Conservation (phyloP, 92 coral and sea anemone species). For the Chrysogorgia sp. region DNA sequence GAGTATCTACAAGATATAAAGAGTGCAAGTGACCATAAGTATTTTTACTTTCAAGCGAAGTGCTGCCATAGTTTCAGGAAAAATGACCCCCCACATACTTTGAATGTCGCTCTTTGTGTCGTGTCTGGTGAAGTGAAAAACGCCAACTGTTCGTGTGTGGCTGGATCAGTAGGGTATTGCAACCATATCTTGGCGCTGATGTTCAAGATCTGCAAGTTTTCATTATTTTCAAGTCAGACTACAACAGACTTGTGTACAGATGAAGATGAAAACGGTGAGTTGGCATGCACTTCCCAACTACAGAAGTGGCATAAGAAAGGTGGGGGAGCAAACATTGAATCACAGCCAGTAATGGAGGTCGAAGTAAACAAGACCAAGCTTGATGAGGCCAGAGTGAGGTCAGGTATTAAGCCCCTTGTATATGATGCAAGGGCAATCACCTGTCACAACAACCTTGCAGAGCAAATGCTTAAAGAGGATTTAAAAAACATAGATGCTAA, state of each 20-base stretch:
- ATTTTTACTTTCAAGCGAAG: slow-evolving; percentile 49
- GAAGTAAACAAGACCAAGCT: slow-evolving; percentile 44
- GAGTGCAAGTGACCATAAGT: slow-evolving; percentile 47
- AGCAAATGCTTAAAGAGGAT: slow-evolving; percentile 37
- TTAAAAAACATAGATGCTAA: slow-evolving; percentile 49
- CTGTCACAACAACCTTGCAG: no score
- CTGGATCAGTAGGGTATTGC: slow-evolving; percentile 61
- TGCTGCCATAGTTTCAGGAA: slow-evolving; percentile 68
- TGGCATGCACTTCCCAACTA: slow-evolving; percentile 65
- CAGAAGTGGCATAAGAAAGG: slow-evolving; percentile 62
- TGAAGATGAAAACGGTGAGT: slow-evolving; percentile 58
- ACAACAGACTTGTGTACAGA: slow-evolving; percentile 46
- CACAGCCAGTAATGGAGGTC: slow-evolving; percentile 63
- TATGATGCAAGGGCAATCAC: slow-evolving; percentile 69
- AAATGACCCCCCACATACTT: slow-evolving; percentile 58
- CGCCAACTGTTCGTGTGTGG: slow-evolving; percentile 63
- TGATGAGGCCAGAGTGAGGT: slow-evolving; percentile 11
- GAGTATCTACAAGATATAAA: slow-evolving; percentile 64
- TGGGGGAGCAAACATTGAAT: slow-evolving; percentile 35
- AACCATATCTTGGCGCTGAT: slow-evolving; percentile 62
- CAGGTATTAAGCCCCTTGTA: slow-evolving; percentile 55
- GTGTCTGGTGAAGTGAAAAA: slow-evolving; percentile 60
- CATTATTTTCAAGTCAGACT: slow-evolving; percentile 47
- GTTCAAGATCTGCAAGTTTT: slow-evolving; percentile 61
- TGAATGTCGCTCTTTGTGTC: slow-evolving; percentile 55